Evolutionary conservation across 2,888 invertebrate species (phyloP).

Genomic region (Oxycera nigricornis): DNA sequence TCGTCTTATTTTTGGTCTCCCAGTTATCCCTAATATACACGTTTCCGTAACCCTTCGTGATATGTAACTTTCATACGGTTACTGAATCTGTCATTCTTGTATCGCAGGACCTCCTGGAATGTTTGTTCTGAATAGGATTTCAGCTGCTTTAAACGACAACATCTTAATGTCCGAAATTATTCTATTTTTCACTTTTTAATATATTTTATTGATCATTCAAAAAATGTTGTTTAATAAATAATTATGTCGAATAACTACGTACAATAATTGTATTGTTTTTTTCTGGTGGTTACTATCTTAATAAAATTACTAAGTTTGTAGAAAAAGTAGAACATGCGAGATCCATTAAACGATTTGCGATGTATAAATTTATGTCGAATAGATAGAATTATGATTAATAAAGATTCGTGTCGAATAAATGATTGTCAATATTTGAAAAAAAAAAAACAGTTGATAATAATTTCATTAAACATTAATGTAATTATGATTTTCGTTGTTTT

Average conservation of each 20-base stretch:
- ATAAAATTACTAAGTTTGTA: neutral
- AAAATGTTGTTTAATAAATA: neutral
- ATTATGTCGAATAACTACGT: neutral
- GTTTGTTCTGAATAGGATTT: too few relatives aligned
- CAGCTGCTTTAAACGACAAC: too few relatives aligned
- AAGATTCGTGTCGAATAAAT: neutral
- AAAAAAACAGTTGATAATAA: neutral
- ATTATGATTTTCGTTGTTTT: conserved; percentile 32
- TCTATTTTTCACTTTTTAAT: neutral
- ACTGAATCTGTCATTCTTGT: too few relatives aligned
- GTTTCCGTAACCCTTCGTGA: too few relatives aligned
- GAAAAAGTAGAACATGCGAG: conserved; percentile 25
- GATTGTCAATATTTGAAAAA: neutral
- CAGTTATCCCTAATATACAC: too few relatives aligned
- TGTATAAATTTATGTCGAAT: neutral
- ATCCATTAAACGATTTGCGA: conserved; percentile 24
- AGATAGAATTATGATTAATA: neutral
- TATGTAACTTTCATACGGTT: too few relatives aligned
- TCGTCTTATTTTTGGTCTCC: too few relatives aligned
- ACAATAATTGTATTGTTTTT: neutral
- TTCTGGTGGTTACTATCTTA: neutral
- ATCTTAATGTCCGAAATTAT: too few relatives aligned
- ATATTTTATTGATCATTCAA: neutral
- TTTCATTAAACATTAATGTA: conserved; percentile 27
- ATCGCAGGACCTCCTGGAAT: too few relatives aligned